phyloP scores from a whole-genome alignment of 2,113 vertebrate species.

The Rhagologus leucostigma region DNA sequence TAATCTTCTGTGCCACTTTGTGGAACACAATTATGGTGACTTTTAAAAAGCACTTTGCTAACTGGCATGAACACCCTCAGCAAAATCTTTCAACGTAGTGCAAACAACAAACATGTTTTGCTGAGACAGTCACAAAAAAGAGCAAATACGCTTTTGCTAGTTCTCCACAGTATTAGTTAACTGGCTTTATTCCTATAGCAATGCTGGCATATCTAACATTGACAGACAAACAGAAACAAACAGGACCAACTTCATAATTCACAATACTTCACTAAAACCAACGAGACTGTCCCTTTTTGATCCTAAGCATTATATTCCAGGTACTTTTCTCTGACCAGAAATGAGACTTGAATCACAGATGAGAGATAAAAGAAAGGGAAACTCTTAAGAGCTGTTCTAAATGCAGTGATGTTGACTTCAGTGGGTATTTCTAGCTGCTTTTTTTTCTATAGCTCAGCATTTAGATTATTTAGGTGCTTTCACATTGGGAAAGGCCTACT shows the following conservation, averaged over 20 bases:
- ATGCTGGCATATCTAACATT: neutral
- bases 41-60: conserved; percentile 10
- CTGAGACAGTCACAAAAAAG: neutral
- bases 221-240: neutral
- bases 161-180: neutral
- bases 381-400: neutral
- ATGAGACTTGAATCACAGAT: neutral
- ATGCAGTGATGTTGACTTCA: neutral
- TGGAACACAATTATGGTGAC: neutral
- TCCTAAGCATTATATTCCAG: neutral
- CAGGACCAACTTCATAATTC: neutral
- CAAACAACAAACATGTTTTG: neutral
- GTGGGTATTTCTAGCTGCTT: neutral
- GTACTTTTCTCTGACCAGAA: neutral
- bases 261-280: neutral
- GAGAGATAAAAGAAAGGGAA: neutral
- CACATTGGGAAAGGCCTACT: neutral
- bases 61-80: neutral
- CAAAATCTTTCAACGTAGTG: neutral
- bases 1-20: neutral
- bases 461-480: neutral
- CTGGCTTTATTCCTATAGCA: neutral
- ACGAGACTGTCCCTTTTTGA: neutral
- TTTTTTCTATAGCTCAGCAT: neutral
- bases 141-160: neutral